Evolutionary conservation across 2,888 invertebrate genomes (phyloP), one percentile per base, ranked within the genome.

Genomic region (Coelinius sp.): DNA sequence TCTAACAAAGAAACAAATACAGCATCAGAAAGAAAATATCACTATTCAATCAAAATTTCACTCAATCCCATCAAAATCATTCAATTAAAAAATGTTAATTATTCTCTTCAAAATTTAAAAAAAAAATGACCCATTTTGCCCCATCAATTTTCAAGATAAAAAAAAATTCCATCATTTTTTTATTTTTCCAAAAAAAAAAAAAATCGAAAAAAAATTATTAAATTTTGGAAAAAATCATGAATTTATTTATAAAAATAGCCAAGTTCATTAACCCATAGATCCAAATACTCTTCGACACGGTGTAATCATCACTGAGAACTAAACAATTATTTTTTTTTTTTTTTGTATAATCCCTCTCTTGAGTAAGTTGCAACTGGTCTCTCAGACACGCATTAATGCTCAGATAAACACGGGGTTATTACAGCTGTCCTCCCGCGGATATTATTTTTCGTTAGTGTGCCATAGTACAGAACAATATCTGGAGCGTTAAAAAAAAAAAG

Each of bases 1-100:
- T 31, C 59, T 14, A 59, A 59, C 59, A 27, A 59, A 49, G 46
- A 49, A 49, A 17, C 35, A 5, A 56, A 27, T 20, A 53, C 14
- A 6, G 25, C n/a, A 24, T 53, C 22, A 52, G 24, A 35, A 31
- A 20, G 12, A 35, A 31, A 59, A 35, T 31, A 59, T 56, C 41
- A 41, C n/a, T n/a, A n/a, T n/a, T n/a, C n/a, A n/a, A n/a, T n/a
- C n/a, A n/a, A n/a, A n/a, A n/a, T n/a, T n/a, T n/a, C n/a, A n/a
- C n/a, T n/a, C n/a, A n/a, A n/a, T n/a, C n/a, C n/a, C n/a, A n/a
- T n/a, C n/a, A n/a, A n/a, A n/a, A n/a, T n/a, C n/a, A n/a, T n/a
- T n/a, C n/a, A n/a, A n/a, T n/a, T n/a, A n/a, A n/a, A n/a, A n/a
- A n/a, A n/a, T n/a, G n/a, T n/a, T n/a, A n/a, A n/a, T n/a, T n/a